phyloP scores from a whole-genome alignment of 2,113 vertebrate genomes.

The Neomonachus schauinslandi region DNA sequence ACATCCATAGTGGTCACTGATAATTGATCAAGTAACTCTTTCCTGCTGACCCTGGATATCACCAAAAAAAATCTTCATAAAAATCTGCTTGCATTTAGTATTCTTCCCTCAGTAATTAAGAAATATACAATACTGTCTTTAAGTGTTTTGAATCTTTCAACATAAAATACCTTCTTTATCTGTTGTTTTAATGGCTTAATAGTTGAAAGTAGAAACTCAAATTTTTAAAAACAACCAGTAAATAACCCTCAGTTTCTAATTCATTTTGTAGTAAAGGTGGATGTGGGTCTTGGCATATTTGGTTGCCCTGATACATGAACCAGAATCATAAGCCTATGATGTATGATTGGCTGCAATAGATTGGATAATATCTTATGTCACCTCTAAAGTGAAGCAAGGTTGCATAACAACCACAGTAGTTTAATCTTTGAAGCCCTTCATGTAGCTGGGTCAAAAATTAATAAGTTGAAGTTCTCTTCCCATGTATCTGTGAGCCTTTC shows the following conservation, averaged over 20 bases:
- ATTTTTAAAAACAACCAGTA: not conserved
- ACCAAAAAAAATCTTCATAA: not conserved
- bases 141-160: conserved; percentile 8
- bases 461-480: not conserved
- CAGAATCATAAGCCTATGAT: not conserved
- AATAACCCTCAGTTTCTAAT: not conserved
- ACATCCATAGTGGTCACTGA: not conserved
- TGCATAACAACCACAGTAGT: not conserved
- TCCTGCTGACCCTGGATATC: not conserved
- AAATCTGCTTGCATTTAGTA: not conserved
- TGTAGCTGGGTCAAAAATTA: not conserved
- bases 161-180: not conserved
- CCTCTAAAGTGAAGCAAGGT: not conserved
- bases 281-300: not conserved
- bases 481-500: not conserved
- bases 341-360: not conserved
- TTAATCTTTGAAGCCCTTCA: not conserved
- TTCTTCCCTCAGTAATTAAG: not conserved
- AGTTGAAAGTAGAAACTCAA: not conserved
- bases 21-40: not conserved
- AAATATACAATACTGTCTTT: not conserved
- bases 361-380: not conserved
- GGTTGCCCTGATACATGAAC: not conserved
- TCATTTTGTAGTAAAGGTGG: not conserved
- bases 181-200: not conserved